Base-by-base conservation (phyloP, 2,113 vertebrate species). In the Toxostoma redivivum region DNA sequence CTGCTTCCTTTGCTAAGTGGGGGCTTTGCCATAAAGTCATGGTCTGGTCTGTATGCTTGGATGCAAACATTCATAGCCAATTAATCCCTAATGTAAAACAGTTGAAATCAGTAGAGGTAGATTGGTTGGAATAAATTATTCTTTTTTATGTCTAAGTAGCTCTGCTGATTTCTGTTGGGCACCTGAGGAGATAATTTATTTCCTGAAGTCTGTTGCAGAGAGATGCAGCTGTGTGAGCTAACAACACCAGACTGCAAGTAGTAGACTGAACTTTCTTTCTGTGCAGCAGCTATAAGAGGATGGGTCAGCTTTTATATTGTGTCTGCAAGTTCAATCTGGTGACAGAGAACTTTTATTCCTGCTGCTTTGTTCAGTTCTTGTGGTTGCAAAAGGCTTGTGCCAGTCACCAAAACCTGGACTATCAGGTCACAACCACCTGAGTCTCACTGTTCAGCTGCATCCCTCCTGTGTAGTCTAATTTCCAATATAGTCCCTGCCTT, bases 11-110 rank as follows among this genome's bases (percentile, higher is more conserved):
- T 87, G 25, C 25, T 78, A 72, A 87, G 22, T 30, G 22, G 4
- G 4, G 13, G 5, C 11, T 95, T 78, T 85, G 61, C 65, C 42
- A 45, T 67, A 28, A 89, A 94, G 73, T 74, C 53, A 47, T 48
- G 42, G 14, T 91, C 45, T 87, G 42, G 14, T 78, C 57, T 81
- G 31, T 56, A 8, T 40, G n/a, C 23, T 50, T 85, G 50, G 40
- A 72, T 89, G 87, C 40, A 87, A 92, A 91, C 7, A 33, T 88
- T 70, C 60, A 87, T 69, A 87, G 38, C 57, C 81, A 65, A 18
- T 89, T 92, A 91, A 92, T 85, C 44, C 30, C 37, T 42, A 48
- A 37, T 65, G 21, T 71, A 85, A 84, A 91, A 86, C 53, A 60
- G 12, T 20, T 74, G 37, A 71, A 94, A 92, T 89, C 73, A 61